Percentiles rank a stretch among this genome's conserved stretches.
Conservation (phyloP, 2,113 vertebrate species). For the Phylloscopus whistleri region DNA sequence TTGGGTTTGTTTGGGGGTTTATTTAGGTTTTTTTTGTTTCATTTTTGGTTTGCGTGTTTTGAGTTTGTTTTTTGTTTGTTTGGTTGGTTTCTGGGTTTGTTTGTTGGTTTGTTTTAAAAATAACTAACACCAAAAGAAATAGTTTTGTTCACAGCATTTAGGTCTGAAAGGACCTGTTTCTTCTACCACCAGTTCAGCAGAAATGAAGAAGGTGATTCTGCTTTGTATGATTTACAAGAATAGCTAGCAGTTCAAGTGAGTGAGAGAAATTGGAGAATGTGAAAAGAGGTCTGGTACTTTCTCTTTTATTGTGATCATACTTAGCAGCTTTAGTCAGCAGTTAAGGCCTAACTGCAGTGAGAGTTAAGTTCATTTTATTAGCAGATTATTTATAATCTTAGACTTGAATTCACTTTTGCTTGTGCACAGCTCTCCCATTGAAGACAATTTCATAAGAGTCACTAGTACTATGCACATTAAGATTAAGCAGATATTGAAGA, state of each 20-base stretch:
- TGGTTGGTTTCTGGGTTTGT: neutral
- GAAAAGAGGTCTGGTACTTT: neutral
- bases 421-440: neutral
- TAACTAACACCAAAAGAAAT: neutral
- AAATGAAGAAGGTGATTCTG: neutral
- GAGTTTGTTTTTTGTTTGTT: neutral
- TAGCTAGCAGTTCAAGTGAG: neutral
- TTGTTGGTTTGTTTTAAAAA: neutral
- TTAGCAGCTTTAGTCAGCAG: neutral
- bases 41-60: neutral
- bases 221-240: neutral
- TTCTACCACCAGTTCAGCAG: neutral
- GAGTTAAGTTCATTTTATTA: neutral
- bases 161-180: neutral
- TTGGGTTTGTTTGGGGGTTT: neutral
- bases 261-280: neutral
- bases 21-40: fast-evolving
- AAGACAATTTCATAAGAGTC: neutral
- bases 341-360: neutral
- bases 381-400: neutral
- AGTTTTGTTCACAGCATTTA: neutral
- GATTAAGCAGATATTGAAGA: neutral
- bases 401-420: neutral
- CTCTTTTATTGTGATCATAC: neutral
- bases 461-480: neutral